Evolutionary conservation across 2,797 vertebrate species (phyloP).

Genomic region (Urosaurus nigricauda): DNA sequence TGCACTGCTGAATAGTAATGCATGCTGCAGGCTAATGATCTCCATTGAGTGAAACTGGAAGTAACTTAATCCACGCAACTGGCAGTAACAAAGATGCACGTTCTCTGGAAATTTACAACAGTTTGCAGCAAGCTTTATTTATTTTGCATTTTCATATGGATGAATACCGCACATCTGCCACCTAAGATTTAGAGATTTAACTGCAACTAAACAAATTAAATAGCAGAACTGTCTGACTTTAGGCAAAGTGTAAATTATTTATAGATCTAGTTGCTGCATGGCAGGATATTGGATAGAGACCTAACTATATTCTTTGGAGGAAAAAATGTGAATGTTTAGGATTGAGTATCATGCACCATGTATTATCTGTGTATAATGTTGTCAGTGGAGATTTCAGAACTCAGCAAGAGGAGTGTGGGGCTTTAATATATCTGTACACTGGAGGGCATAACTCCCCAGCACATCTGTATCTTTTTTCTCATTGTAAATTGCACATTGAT

Average conservation of each 20-base stretch:
- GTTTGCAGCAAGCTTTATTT: constrained; percentile 29
- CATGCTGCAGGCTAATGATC: constrained; percentile 11
- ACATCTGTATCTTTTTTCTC: neutral
- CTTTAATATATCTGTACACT: constrained; percentile 42
- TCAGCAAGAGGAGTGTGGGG: neutral
- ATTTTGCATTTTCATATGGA: neutral
- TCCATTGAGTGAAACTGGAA: neutral
- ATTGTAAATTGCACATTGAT: neutral
- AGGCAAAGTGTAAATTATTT: constrained; percentile 57
- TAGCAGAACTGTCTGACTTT: constrained; percentile 49
- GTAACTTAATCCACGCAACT: constrained; percentile 1
- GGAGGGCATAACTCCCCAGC: neutral
- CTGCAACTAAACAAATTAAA: constrained; percentile 48
- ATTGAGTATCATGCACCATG: constrained; percentile 1
- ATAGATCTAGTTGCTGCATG: constrained; percentile 47
- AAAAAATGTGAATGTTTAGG: constrained; percentile 17
- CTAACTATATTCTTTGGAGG: constrained; percentile 31
- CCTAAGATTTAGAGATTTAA: constrained; percentile 35
- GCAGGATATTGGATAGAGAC: constrained; percentile 32
- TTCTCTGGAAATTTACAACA: constrained; percentile 10
- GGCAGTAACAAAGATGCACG: neutral
- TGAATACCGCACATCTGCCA: constrained; percentile 28
- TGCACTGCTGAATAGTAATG: neutral
- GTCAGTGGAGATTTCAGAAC: constrained; percentile 13
- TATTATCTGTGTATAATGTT: constrained; percentile 33